Percentiles rank a stretch among this genome's conserved stretches.
These are phyloP conservation scores for Morelia viridis DNA, from an alignment of 2,797 vertebrate genomes.

Conservation along the genomic window DNA sequence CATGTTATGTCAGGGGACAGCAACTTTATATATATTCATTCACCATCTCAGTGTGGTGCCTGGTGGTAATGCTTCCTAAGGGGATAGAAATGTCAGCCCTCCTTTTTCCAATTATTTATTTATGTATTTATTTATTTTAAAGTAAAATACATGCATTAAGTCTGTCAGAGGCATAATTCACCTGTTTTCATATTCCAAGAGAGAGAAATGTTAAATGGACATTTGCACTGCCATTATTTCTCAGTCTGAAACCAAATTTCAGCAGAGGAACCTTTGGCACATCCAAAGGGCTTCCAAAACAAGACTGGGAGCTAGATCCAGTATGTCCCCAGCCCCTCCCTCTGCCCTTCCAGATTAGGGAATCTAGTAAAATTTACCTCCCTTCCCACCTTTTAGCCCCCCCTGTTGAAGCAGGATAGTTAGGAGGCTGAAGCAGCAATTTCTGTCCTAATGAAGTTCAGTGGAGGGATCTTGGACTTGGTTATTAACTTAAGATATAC, in stretches of 20 bases:
- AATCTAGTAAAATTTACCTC: background rate
- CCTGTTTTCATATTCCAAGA: background rate
- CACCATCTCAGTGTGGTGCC: background rate
- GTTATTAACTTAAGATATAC: background rate
- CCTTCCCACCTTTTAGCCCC: background rate
- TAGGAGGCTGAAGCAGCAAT: background rate
- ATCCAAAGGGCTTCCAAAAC: background rate
- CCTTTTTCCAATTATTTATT: background rate
- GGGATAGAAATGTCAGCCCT: background rate
- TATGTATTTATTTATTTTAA: background rate
- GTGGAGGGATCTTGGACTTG: background rate
- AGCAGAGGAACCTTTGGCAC: background rate
- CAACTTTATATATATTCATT: background rate
- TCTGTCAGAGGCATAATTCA: background rate
- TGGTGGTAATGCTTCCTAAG: background rate
- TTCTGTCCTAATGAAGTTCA: too few relatives aligned
- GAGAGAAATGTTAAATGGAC: background rate
- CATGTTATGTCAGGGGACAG: background rate
- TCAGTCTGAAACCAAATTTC: background rate
- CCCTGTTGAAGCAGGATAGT: background rate
- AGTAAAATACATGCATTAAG: background rate
- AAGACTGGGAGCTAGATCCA: background rate
- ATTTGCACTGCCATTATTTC: background rate
- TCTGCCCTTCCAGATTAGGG: background rate
- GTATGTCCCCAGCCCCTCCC: background rate